A percentile compares a stretch with the other conserved stretches of the same genome.
Evolutionary conservation across 2,888 invertebrate species (phyloP).

Genomic region (Timema podura): DNA sequence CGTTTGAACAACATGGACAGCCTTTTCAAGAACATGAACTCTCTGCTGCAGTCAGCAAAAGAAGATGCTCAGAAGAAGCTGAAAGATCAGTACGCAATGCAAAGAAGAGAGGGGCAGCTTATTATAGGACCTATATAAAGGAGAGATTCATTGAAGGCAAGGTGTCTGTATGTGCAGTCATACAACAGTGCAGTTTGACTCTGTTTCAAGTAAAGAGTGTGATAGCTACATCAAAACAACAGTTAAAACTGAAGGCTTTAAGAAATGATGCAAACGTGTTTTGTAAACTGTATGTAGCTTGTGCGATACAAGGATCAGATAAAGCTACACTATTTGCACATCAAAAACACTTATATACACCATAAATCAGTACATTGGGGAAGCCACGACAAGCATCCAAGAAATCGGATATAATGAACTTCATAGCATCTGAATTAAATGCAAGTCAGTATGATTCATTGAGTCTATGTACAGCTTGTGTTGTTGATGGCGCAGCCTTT

Average conservation of each 20-base stretch:
- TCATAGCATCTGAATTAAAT: constrained; percentile 6
- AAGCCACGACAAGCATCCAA: constrained; percentile 2
- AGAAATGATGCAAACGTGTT: constrained; percentile 7
- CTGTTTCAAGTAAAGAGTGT: constrained; percentile 4
- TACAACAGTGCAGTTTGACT: not conserved
- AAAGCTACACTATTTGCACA: constrained; percentile 1
- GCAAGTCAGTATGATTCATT: not conserved
- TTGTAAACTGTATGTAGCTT: constrained; percentile 3
- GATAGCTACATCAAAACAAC: constrained; percentile 4
- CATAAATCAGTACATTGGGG: constrained; percentile 1
- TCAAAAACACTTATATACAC: constrained; percentile 2
- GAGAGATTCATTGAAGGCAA: constrained; percentile 9
- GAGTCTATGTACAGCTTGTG: not conserved
- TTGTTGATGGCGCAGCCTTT: not conserved
- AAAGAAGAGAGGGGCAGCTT: not conserved
- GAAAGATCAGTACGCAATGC: constrained; percentile 6
- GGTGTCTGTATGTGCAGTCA: not conserved
- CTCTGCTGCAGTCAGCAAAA: constrained; percentile 6
- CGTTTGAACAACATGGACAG: not conserved
- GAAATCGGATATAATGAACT: constrained; percentile 10
- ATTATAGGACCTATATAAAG: not conserved
- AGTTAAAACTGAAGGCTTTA: constrained; percentile 2
- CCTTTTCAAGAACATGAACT: constrained; percentile 9
- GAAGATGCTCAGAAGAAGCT: constrained; percentile 7
- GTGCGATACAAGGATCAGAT: not conserved